Evolutionary conservation across 2,113 vertebrate genomes (phyloP).

Genomic region (Eurystomus gularis): DNA sequence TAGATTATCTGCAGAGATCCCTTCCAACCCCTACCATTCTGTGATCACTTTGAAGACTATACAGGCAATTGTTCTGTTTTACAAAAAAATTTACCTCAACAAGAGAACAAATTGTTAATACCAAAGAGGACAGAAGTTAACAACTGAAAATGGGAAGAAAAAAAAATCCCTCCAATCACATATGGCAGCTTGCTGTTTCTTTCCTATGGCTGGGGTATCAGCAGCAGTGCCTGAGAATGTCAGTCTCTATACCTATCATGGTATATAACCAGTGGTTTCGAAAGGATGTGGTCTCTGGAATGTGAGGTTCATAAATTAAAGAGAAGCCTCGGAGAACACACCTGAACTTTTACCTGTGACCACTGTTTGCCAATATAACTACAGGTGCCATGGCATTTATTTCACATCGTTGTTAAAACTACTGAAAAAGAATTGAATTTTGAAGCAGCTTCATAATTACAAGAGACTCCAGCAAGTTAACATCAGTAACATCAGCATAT

Average conservation of each 20-base stretch:
- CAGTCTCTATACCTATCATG: not conserved
- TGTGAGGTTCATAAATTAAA: not conserved
- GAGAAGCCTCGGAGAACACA: not conserved
- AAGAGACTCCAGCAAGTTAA: not conserved
- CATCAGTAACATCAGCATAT: not conserved
- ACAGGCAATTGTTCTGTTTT: not conserved
- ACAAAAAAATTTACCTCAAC: not conserved
- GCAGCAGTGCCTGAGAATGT: not conserved
- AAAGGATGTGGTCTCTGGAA: not conserved
- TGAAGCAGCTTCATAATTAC: not conserved
- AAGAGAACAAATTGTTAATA: not conserved
- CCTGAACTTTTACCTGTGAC: not conserved
- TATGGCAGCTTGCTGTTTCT: not conserved
- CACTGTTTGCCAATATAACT: not conserved
- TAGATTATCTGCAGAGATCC: too few species aligned
- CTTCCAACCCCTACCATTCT: too few species aligned
- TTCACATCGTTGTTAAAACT: not conserved
- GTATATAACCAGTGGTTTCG: not conserved
- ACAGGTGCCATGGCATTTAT: not conserved
- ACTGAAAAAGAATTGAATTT: not conserved
- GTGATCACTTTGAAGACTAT: not conserved
- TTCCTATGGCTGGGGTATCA: not conserved
- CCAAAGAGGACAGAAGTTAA: constrained; percentile 5
- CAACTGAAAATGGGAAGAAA: not conserved
- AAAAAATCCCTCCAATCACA: not conserved